These are phyloP conservation scores for Macrotis lagotis DNA, from an alignment of 2,113 vertebrate species.

Conservation along the genomic window DNA sequence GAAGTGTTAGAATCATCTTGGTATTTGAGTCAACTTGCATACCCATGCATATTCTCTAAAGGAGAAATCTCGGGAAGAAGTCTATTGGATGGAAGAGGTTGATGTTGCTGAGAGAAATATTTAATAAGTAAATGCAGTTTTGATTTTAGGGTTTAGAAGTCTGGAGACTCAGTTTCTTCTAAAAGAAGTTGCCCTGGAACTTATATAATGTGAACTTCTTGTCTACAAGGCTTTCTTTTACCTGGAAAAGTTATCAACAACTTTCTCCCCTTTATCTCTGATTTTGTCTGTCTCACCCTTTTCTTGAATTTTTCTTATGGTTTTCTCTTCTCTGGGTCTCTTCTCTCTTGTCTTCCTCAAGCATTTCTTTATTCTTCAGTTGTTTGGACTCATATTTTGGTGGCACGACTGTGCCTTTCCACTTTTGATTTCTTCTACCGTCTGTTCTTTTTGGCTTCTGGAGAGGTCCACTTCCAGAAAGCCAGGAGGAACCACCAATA, in stretches of 20 bases:
- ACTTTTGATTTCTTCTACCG: neutral
- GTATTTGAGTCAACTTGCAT: neutral
- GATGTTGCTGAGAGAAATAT: neutral
- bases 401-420: neutral
- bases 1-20: conserved; percentile 13
- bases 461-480: neutral
- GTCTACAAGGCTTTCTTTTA: neutral
- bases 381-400: neutral
- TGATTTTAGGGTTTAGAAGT: neutral
- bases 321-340: neutral
- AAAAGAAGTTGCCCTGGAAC: neutral
- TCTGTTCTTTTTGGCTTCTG: neutral
- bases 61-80: conserved; percentile 6
- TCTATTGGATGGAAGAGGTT: neutral
- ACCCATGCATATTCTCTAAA: conserved; percentile 1
- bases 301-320: neutral
- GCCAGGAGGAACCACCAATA: rapidly evolving
- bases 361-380: neutral
- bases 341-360: neutral
- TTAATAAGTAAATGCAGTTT: neutral
- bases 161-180: neutral
- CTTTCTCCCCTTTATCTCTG: neutral
- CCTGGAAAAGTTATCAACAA: neutral
- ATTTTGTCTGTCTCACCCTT: neutral
- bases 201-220: neutral